A percentile compares a stretch with the other conserved stretches of the same genome.
Conservation (phyloP, 1,140 invertebrate genomes). For the Homalodisca vitripennis region DNA sequence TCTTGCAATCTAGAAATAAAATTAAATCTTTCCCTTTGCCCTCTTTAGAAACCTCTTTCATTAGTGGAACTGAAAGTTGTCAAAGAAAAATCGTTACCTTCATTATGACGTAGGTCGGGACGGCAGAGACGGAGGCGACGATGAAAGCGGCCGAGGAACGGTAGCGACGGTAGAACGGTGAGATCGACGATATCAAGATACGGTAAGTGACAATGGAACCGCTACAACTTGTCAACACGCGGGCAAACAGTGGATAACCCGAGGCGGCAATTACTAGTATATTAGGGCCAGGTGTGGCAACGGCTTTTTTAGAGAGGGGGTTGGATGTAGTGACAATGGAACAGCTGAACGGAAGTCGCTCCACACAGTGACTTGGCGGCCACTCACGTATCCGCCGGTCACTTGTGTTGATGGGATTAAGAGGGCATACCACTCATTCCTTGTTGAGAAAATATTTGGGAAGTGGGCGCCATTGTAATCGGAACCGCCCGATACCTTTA, state of each 20-base stretch:
- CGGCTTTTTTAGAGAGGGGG: neutral
- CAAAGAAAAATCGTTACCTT: slow-evolving; percentile 22
- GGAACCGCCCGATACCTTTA: too few species aligned
- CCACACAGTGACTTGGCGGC: too few species aligned
- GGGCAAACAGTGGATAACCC: too few species aligned
- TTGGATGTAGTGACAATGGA: neutral
- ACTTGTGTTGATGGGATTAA: neutral
- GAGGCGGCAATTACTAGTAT: neutral
- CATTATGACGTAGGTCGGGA: neutral
- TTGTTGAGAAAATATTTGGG: neutral
- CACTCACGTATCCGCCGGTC: neutral
- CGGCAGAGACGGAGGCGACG: neutral
- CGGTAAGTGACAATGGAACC: too few species aligned
- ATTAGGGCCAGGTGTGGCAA: neutral
- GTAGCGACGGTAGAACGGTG: neutral
- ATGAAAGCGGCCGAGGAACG: neutral
- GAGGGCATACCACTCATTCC: neutral
- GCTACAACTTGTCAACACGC: too few species aligned
- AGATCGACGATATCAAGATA: too few species aligned
- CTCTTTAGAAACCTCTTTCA: slow-evolving; percentile 17
- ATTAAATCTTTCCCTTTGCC: slow-evolving; percentile 21
- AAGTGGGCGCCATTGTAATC: too few species aligned
- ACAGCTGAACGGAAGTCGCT: too few species aligned
- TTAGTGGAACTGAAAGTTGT: neutral
- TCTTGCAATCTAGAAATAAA: slow-evolving; percentile 23